Percentiles rank a stretch among this genome's conserved stretches.
These are phyloP conservation scores for Andricus grossulariae DNA, from an alignment of 1,140 invertebrate genomes.

Conservation along the genomic window DNA sequence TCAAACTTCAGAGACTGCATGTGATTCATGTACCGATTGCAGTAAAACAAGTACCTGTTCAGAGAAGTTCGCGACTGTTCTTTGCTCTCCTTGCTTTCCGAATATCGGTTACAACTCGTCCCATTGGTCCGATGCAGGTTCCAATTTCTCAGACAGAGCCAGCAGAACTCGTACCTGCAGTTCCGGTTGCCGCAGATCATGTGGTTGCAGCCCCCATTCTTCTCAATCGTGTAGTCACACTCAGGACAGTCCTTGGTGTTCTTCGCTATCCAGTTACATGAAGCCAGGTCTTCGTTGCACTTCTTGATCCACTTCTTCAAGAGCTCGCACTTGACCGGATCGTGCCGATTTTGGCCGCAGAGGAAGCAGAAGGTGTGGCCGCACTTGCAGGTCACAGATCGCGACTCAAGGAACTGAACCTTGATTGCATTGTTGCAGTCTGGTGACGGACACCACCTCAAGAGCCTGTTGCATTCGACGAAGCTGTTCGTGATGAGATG, in stretches of 20 bases:
- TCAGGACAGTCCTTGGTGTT: slow-evolving; percentile 99
- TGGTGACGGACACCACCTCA: slow-evolving; percentile 98
- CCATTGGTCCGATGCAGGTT: slow-evolving; percentile 98
- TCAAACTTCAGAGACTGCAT: slow-evolving; percentile 99
- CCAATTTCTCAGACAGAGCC: slow-evolving; percentile 99
- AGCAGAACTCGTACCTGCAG: slow-evolving; percentile 99
- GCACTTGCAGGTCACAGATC: slow-evolving; percentile 96
- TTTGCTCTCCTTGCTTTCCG: slow-evolving; percentile 96
- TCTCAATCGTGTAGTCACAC: slow-evolving; percentile 98
- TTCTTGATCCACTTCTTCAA: slow-evolving; percentile 99
- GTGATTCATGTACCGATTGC: slow-evolving; percentile 99
- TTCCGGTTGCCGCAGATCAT: slow-evolving; percentile 99
- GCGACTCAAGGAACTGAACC: slow-evolving; percentile 94
- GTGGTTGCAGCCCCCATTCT: slow-evolving; percentile 99
- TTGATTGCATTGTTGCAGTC: slow-evolving; percentile 98
- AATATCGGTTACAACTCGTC: slow-evolving; percentile 99
- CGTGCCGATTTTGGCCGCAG: slow-evolving; percentile 99
- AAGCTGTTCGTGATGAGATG: slow-evolving; percentile 99
- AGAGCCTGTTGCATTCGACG: slow-evolving; percentile 96
- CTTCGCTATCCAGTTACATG: slow-evolving; percentile 99
- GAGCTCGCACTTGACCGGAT: slow-evolving; percentile 96
- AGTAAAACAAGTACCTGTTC: slow-evolving; percentile 98
- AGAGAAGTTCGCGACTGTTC: slow-evolving; percentile 93
- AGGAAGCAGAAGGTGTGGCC: slow-evolving; percentile 96
- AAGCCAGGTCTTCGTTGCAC: slow-evolving; percentile 99